Base-by-base conservation (phyloP, 2,113 vertebrate species). In the Clarias magur region DNA sequence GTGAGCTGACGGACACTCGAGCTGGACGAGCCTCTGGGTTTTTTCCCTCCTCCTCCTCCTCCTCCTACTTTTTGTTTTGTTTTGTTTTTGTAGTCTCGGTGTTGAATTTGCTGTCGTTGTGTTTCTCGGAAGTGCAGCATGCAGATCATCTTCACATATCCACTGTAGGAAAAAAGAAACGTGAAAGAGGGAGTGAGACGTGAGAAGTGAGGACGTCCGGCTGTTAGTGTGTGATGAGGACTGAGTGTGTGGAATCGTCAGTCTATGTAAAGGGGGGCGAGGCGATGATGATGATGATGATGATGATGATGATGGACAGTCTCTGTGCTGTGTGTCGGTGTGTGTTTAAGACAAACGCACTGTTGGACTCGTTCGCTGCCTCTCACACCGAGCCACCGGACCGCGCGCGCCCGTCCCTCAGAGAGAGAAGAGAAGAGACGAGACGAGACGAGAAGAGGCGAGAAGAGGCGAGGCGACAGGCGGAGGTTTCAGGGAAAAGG, bases 81-180 rank as follows among this genome's bases (percentile, higher is more conserved):
- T 91, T 59, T 42, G 88, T 88, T 90, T 90, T 80, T 89, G 94
- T 89, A 93, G 92, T 94, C 91, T 94, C 90, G 92, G 93, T 94
- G 93, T 95, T 94, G 92, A 93, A 90, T 93, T 95, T 89, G 88
- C 91, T 90, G 90, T 95, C 93, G 91, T 94, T 92, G 95, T 94
- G 93, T 93, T 93, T 96, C 94, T 91, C 91, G 93, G 89, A 94
- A 94, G 95, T 95, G 95, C 93, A 92, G 97, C 97, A 97, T 97
- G 97, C 94, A 94, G 96, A 94, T 94, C 92, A 92, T 95, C 75
- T 80, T 90, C 67, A 89, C 93, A 92, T 95, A 94, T 95, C 94
- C 94, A 87, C 94, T 94, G 95, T 96, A 95, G 95, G 94, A 90
- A 92, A 88, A 91, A 88, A 87, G 10, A 91, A 87, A 88, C 10